Base-by-base conservation (phyloP, 2,888 invertebrate genomes). In the Mystacides longicornis region DNA sequence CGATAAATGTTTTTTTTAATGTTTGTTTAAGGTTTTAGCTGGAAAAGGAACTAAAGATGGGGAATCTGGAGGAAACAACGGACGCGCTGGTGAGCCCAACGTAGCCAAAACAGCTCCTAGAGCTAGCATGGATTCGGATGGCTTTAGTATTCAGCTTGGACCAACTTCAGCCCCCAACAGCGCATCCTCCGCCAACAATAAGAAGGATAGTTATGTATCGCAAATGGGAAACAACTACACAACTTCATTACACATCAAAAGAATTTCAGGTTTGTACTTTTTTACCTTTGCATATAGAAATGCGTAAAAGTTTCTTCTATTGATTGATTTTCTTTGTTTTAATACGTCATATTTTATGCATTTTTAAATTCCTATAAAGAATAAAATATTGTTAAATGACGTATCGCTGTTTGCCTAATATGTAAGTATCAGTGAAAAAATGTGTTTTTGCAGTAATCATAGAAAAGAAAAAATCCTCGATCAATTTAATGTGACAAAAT, bases 151-250 rank as follows among this genome's bases (percentile, higher is more conserved):
- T 60, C 77, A 76, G 59, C 67, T 77, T 53, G 52, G 54, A 16
- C 55, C 55, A 16, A 23, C 49, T 14, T 16, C n/a, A 43, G 52
- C 54, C 9, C 45, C 56, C 33, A 42, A 49, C 5, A 50, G 49
- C 20, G 77, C 76, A 0, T 75, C 77, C 0, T 64, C 77, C 33
- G 76, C 76, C 16, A 75, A 74, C 0, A 62, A 76, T n/a, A 77
- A 77, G 64, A 77, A 77, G 56, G 77, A 77, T 59, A 76, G 76
- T 67, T 77, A 76, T 71, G 77, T 77, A 37, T 77, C 77, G 5
- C 77, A 77, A 63, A 77, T 77, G 76, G 77, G 77, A 18, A 77
- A 72, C 62, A 77, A 75, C 58, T 75, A 76, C 59, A 75, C 77
- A n/a, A 77, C 77, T 0, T 76, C 77, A 65, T 64, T 77, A 33